Base-by-base conservation (phyloP, 2,797 vertebrate genomes). In the Myotis daubentonii region DNA sequence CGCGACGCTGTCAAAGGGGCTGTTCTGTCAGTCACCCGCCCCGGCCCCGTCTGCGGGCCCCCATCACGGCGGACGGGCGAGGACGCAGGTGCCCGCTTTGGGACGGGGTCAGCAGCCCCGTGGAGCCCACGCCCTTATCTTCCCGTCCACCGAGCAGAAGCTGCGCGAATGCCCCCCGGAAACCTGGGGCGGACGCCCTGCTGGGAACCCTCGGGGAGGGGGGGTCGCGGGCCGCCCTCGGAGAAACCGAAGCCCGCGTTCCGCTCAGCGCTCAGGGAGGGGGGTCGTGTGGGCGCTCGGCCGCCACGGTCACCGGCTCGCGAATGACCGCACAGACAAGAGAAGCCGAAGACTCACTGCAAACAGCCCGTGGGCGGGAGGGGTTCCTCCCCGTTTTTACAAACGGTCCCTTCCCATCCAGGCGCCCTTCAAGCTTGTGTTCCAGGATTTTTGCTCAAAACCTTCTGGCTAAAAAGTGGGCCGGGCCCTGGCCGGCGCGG, bases 161-260 rank as follows among this genome's bases (percentile, higher is more conserved):
- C 36, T 60, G 30, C 28, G 38, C 82, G 65, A 91, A 90, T 87
- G 47, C 62, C 83, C 93, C 65, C 3, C 55, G 17, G 76, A 68
- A 87, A 89, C 65, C 3, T 49, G 25, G 76, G 62, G 91, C 53
- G 3, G 25, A 12, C 51, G 6, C 51, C 51, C 17, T 6, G 51
- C 51, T 17, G 47, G 49, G 60, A 70, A 79, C 74, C 75, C 19
- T 17, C 9, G 2, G 41, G 82, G 72, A 23, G 72, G 23, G 44
- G 65, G n/a, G 9, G 47, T 47, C 47, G 3, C 12, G 2, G 47
- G 47, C 47, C 47, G 13, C 47, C 47, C 47, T 47, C 12, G 3
- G 44, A 47, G 47, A 47, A 47, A 47, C 51, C 17, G 47, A 47
- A 47, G 13, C 51, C 17, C 51, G 6, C 0, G 51, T 6, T 55